Conservation (phyloP, 2,113 vertebrate species). For the Pseudorhombus dupliciocellatus region DNA sequence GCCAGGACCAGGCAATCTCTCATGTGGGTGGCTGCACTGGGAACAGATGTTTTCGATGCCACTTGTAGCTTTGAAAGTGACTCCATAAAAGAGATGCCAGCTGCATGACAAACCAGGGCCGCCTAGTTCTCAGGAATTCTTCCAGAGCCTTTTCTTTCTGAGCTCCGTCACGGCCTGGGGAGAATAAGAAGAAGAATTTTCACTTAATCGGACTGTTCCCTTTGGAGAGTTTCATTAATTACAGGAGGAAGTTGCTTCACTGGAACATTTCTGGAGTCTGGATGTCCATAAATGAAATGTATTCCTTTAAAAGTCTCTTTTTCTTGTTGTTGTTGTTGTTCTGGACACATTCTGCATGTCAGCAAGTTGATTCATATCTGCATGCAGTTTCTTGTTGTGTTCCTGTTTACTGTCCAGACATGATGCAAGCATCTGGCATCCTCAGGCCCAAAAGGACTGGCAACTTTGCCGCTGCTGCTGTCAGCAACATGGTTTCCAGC, state of each 20-base stretch:
- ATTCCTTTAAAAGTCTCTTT: neutral
- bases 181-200: constrained; percentile 69
- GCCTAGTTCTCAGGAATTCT: constrained; percentile 59
- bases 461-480: constrained; percentile 26
- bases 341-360: neutral
- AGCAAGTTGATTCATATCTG: constrained; percentile 13
- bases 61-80: constrained; percentile 75
- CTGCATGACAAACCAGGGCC: constrained; percentile 63
- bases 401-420: constrained; percentile 18
- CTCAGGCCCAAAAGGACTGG: constrained; percentile 26
- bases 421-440: constrained; percentile 33
- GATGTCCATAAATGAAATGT: constrained; percentile 39
- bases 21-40: constrained; percentile 64
- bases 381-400: constrained; percentile 21
- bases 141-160: constrained; percentile 39
- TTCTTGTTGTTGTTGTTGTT: constrained; percentile 23
- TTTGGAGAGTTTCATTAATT: constrained; percentile 72
- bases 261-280: constrained; percentile 61
- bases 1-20: constrained; percentile 46
- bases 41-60: constrained; percentile 79
- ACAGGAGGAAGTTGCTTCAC: constrained; percentile 59
- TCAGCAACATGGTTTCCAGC: constrained; percentile 45
- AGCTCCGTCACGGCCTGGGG: constrained; percentile 46
- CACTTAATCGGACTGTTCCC: constrained; percentile 71
- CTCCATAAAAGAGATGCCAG: constrained; percentile 71